phyloP scores from a whole-genome alignment of 2,113 vertebrate species.

The Dendrocopos noguchii region DNA sequence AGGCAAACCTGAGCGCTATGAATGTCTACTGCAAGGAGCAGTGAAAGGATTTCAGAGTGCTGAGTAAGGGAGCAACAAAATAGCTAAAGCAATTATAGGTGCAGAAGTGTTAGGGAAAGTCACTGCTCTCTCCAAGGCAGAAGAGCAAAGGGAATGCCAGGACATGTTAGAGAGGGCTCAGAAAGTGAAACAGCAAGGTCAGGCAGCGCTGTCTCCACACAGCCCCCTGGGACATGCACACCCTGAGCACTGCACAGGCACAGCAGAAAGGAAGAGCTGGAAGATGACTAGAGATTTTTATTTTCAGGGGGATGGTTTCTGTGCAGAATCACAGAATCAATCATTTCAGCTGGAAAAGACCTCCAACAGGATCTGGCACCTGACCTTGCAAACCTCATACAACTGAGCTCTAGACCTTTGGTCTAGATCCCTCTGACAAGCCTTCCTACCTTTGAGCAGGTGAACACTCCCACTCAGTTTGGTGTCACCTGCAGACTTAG shows the following conservation, averaged over 20 bases:
- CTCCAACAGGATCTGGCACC: no score
- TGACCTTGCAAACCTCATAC: no score
- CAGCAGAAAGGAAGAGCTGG: neutral
- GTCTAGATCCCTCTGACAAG: no score
- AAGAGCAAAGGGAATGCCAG: neutral
- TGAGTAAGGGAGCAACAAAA: neutral
- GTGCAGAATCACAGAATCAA: no score
- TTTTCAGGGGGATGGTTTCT: no score
- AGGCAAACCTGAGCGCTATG: neutral
- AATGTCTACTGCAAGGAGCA: neutral
- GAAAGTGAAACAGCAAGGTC: neutral
- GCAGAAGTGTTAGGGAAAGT: neutral
- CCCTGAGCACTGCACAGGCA: neutral
- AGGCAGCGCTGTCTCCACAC: neutral
- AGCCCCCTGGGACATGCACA: accelerated
- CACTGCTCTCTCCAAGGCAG: neutral
- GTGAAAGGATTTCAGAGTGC: neutral
- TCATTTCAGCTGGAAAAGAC: no score
- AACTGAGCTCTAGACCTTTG: no score
- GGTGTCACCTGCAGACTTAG: no score
- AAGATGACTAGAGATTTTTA: neutral
- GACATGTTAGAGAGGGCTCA: neutral
- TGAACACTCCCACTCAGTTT: no score
- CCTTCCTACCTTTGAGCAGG: no score
- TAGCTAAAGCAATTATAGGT: neutral